phyloP scores from a whole-genome alignment of 2,888 invertebrate genomes.

The Synanthedon tipuliformis region DNA sequence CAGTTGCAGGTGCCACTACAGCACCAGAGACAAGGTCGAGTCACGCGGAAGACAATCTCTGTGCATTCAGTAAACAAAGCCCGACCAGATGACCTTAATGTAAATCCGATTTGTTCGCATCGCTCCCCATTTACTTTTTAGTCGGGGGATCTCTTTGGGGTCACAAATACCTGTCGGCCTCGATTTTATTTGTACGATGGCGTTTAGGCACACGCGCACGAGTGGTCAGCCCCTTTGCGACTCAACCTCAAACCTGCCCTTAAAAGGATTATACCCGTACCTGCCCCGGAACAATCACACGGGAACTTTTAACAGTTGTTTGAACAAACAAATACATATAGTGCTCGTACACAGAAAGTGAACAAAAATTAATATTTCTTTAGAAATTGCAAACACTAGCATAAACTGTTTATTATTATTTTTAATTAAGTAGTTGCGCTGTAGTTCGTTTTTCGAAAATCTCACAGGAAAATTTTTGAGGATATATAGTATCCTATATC shows the following conservation, averaged over 20 bases:
- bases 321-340: background rate
- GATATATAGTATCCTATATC: too few species aligned
- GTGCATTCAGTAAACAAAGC: slow-evolving; percentile 35
- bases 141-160: slow-evolving; percentile 26
- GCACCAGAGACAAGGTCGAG: slow-evolving; percentile 40
- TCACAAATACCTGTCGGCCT: slow-evolving; percentile 47
- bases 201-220: slow-evolving; percentile 12
- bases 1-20: slow-evolving; percentile 12
- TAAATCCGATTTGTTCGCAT: slow-evolving; percentile 23
- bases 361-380: background rate
- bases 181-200: slow-evolving; percentile 8
- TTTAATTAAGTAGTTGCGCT: too few species aligned
- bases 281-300: slow-evolving; percentile 53
- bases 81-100: slow-evolving; percentile 44
- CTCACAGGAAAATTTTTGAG: too few species aligned
- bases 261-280: slow-evolving; percentile 22
- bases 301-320: slow-evolving; percentile 21
- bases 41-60: slow-evolving; percentile 65
- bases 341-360: too few species aligned
- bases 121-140: slow-evolving; percentile 7
- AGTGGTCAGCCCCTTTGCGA: slow-evolving; percentile 32
- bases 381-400: background rate
- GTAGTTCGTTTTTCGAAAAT: too few species aligned
- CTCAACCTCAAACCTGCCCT: slow-evolving; percentile 21
- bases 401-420: too few species aligned